These are phyloP conservation scores for Leptinotarsa rubiginosa DNA, from an alignment of 2,888 invertebrate genomes.

Conservation along the genomic window DNA sequence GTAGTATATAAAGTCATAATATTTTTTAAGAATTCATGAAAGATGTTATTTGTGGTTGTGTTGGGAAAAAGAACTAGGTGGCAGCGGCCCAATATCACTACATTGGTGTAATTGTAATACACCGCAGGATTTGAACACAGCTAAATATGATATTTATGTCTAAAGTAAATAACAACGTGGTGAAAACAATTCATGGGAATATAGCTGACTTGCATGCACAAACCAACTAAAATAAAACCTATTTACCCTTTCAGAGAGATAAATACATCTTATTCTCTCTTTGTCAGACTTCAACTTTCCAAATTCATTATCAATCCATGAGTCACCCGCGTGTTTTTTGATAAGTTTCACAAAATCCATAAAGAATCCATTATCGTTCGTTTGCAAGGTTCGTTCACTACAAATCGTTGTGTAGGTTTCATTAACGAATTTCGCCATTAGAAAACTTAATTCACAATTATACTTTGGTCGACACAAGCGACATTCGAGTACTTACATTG, in stretches of 20 bases:
- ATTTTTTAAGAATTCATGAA: no score
- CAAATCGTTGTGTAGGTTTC: constrained; percentile 73
- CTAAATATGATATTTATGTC: no score
- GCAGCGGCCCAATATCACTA: no score
- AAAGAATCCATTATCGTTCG: constrained; percentile 82
- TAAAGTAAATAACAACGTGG: no score
- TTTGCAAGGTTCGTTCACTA: constrained; percentile 80
- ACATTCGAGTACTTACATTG: no score
- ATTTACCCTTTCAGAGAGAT: constrained; percentile 68
- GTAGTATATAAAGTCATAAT: no score
- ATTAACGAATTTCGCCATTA: constrained; percentile 32
- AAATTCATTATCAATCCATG: constrained; percentile 74
- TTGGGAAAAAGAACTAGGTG: no score
- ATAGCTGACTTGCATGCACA: neutral
- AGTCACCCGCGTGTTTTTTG: constrained; percentile 67
- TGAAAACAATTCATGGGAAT: neutral
- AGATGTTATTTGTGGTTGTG: no score
- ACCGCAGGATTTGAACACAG: no score
- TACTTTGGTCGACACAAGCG: no score
- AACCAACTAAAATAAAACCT: neutral
- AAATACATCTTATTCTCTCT: constrained; percentile 71
- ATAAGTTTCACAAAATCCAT: constrained; percentile 74
- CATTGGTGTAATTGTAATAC: no score
- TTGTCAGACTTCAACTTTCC: constrained; percentile 71
- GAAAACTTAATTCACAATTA: neutral